phyloP scores from a whole-genome alignment of 2,888 invertebrate genomes.

The Acleris sparsana region DNA sequence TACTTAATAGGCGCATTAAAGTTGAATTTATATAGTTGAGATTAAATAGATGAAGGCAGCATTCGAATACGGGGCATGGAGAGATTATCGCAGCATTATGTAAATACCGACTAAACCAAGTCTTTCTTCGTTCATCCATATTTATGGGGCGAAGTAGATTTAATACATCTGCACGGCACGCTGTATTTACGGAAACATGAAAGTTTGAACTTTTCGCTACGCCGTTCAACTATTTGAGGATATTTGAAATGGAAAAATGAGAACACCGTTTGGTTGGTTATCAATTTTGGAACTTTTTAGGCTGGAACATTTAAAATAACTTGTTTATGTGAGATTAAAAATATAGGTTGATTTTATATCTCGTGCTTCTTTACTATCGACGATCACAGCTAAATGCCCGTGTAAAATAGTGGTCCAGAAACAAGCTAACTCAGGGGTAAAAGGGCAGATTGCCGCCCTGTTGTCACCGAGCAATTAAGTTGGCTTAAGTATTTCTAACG shows the following conservation, averaged over 20 bases:
- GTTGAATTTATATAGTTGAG: conserved; percentile 16
- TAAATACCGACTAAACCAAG: conserved; percentile 41
- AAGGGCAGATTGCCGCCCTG: conserved; percentile 46
- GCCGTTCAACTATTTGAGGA: neutral
- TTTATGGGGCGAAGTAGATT: conserved; percentile 36
- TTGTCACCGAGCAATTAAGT: conserved; percentile 60
- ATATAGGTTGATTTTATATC: too few species aligned
- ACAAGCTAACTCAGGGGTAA: neutral
- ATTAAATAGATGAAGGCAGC: conserved; percentile 24
- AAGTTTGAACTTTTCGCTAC: neutral
- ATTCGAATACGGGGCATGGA: conserved; percentile 31
- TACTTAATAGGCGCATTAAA: conserved; percentile 19
- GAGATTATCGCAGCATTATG: conserved; percentile 45
- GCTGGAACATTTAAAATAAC: too few species aligned
- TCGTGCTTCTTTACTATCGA: neutral
- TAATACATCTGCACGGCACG: conserved; percentile 15
- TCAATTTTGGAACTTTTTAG: too few species aligned
- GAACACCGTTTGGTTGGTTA: too few species aligned
- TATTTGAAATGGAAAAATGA: neutral
- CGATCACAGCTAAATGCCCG: neutral
- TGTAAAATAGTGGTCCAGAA: neutral
- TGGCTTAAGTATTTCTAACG: conserved; percentile 58
- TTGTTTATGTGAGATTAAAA: too few species aligned
- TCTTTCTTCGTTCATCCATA: conserved; percentile 39
- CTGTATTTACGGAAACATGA: neutral